phyloP scores from a whole-genome alignment of 2,113 vertebrate genomes.

The Oryzias woworae region DNA sequence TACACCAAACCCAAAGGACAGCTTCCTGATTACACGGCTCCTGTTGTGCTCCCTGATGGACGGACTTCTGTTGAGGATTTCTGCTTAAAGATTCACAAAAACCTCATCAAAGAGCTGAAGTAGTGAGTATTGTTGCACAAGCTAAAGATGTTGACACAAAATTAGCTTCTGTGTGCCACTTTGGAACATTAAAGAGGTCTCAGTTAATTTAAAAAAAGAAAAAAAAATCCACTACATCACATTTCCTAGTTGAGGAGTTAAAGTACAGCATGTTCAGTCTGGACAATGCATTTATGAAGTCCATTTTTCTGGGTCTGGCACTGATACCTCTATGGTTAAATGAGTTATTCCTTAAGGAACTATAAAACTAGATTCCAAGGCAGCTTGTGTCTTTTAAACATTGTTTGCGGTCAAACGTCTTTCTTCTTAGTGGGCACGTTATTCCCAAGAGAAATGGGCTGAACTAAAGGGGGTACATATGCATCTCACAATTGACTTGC shows the following conservation, averaged over 20 bases:
- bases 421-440: not conserved
- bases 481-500: no score
- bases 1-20: slow-evolving; percentile 99
- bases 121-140: slow-evolving; percentile 84
- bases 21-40: slow-evolving; percentile 94
- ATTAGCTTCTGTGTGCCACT: not conserved
- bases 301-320: not conserved
- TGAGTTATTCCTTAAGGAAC: not conserved
- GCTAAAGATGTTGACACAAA: not conserved
- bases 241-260: not conserved
- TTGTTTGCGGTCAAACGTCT: not conserved
- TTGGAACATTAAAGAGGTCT: not conserved
- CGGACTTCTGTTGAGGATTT: slow-evolving; percentile 93
- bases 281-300: not conserved
- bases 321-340: not conserved
- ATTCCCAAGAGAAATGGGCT: not conserved
- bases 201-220: not conserved
- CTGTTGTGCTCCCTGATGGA: slow-evolving; percentile 89
- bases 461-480: not conserved
- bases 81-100: slow-evolving; percentile 99
- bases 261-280: not conserved
- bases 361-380: not conserved
- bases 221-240: not conserved
- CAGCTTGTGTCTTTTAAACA: not conserved
- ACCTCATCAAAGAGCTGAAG: slow-evolving; percentile 97